Base-by-base conservation (phyloP, 2,888 invertebrate genomes). In the Criorhina ranunculi region DNA sequence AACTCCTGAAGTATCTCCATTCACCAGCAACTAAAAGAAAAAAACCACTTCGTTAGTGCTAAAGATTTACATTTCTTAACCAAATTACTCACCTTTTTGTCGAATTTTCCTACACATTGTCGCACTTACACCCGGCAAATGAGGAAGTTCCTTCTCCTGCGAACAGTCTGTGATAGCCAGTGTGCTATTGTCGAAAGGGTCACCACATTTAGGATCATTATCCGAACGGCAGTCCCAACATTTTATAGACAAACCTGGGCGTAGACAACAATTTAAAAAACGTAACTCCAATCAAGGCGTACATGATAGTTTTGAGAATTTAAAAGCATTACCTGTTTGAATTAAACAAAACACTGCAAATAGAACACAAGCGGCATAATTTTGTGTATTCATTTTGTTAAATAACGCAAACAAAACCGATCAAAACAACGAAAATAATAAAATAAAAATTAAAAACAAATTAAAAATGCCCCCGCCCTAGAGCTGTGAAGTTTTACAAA, bases 161-260 rank as follows among this genome's bases (percentile, higher is more conserved):
- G 92, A 93, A 88, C 96, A 97, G 90, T 98, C 97, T 0, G 95
- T 95, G 60, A 97, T 97, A 0, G 97, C 96, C 77, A 97, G 94
- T 0, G 97, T 96, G 33, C 94, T 94, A 89, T 98, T 98, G 90
- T 98, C 98, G 89, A 98, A 98, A 0, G 98, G 98, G 92, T 98
- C 98, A 0, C 95, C 95, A 90, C 98, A 98, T 92, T 97, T 96
- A 0, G 97, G 96, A 92, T 98, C 98, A 72, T 94, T 95, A 89
- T 96, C 96, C 0, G 97, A 98, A 86, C 97, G 95, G 89, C 98
- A 98, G 66, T 95, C 96, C 97, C 97, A 98, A 89, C 98, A 98
- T 93, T 98, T 97, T 57, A 96, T 96, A 75, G 94, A 93, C 59
- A 92, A 90, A 86, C 93, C 96, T 95, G 90, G 85, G 83, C 69